A percentile compares a stretch with the other conserved stretches of the same genome.
Evolutionary conservation across 2,113 vertebrate species (phyloP).

Genomic region (Zingel zingel): DNA sequence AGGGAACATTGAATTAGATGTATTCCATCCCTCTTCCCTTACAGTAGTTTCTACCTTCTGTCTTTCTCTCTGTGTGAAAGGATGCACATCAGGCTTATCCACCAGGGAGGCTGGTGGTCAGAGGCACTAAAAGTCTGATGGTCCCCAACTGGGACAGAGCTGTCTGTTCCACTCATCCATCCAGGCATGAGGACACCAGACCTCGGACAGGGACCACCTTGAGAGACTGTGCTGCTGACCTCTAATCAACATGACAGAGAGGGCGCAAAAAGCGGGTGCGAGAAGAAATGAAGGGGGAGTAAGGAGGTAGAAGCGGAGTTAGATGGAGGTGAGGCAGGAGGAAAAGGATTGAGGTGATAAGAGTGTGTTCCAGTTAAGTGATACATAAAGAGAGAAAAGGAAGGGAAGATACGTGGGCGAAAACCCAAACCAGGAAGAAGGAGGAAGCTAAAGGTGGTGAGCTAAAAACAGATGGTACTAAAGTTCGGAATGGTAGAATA

Average conservation of each 20-base stretch:
- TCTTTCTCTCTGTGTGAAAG: constrained; percentile 22
- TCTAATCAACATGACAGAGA: constrained; percentile 39
- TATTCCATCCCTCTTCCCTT: background rate
- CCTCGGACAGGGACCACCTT: constrained; percentile 72
- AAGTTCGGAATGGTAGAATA: background rate
- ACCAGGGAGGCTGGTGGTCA: constrained; percentile 64
- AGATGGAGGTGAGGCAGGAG: background rate
- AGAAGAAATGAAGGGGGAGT: constrained; percentile 4
- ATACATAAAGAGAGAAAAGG: constrained; percentile 8
- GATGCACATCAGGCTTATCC: constrained; percentile 52
- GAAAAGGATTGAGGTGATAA: background rate
- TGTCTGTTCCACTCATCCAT: constrained; percentile 76
- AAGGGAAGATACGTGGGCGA: background rate
- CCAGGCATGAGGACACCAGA: constrained; percentile 58
- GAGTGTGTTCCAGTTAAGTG: constrained; percentile 3
- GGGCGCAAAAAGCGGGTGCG: background rate
- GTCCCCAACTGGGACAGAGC: constrained; percentile 68
- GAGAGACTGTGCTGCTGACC: constrained; percentile 67
- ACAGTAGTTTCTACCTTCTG: background rate
- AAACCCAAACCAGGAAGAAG: background rate
- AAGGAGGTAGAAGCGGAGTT: background rate
- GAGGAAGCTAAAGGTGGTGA: background rate
- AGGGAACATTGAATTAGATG: background rate
- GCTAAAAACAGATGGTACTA: background rate
- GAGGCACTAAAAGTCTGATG: constrained; percentile 75